A percentile compares a stretch with the other conserved stretches of the same genome.
phyloP scores from a whole-genome alignment of 2,113 vertebrate genomes.

The Anguilla japonica region DNA sequence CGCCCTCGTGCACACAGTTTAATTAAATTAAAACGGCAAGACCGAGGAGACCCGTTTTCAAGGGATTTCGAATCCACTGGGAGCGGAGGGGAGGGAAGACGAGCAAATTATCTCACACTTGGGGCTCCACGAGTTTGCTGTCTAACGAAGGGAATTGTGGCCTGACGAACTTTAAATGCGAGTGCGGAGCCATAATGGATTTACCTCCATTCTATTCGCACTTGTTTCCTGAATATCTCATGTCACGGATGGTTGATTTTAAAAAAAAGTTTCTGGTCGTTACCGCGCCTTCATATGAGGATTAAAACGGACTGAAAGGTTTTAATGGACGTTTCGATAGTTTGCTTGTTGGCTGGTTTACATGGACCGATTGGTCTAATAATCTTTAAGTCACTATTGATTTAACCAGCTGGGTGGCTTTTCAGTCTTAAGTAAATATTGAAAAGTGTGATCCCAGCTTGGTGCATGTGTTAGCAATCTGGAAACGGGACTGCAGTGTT shows the following conservation, averaged over 20 bases:
- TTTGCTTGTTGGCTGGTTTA: not conserved
- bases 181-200: not conserved
- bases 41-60: not conserved
- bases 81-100: conserved; percentile 7
- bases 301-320: not conserved
- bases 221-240: not conserved
- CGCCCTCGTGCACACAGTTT: not conserved
- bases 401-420: not conserved
- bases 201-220: not conserved
- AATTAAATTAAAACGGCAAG: conserved; percentile 23
- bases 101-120: not conserved
- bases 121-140: not conserved
- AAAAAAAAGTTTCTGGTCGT: not conserved
- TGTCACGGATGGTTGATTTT: not conserved
- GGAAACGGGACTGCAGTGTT: not conserved
- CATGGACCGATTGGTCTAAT: not conserved
- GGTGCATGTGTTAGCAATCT: not conserved
- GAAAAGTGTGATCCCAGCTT: not conserved
- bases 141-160: conserved; percentile 9
- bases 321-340: not conserved
- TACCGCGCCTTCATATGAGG: not conserved
- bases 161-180: not conserved
- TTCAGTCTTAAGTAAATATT: not conserved
- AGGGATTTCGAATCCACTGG: not conserved
- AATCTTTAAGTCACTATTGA: not conserved